Evolutionary conservation across 2,888 invertebrate genomes (phyloP), one percentile per base, ranked within the genome.

Genomic region (Aphidius colemani): DNA sequence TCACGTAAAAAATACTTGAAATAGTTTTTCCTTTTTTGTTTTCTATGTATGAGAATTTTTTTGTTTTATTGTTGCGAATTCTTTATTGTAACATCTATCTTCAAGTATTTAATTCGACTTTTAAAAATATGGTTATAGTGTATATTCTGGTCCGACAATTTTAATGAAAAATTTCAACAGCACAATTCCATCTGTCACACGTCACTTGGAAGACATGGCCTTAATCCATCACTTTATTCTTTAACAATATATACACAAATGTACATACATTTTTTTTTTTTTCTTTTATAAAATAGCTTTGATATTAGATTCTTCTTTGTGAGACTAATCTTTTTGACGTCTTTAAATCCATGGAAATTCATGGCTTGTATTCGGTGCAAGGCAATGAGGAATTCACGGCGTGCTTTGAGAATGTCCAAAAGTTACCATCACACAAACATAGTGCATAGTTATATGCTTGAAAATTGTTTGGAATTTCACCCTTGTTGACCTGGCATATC

Each of bases 381-480:
- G 46, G 18, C 10, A 10, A 18, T 10, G 10, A 40, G 30, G 57
- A 64, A 64, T 64, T 60, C 59, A 59, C 13, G 55, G 39, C 53
- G 59, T 30, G 49, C 64, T 57, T 57, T 57, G 57, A 30, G 30
- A 30, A 30, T 30, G 30, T 30, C 30, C 30, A 30, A 30, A 57
- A 57, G 57, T 57, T 30, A n/a, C 57, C 44, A 48, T 50, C 43
- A 45, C 48, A 48, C 8, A 53, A 53, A 59, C 45, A 48, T 48
- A 59, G 30, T 30, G 55, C 45, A 48, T 48, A 59, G 30, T 30
- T 30, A 30, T 30, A 64, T 59, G 48, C 13, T 49, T 40, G 56
- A 64, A 64, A 64, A 59, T 64, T 60, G 64, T 49, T 56, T 59
- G 59, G 64, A 64, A 64, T 64, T 64, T 56, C 40, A 50, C 53